These are phyloP conservation scores for Caenorhabditis afra DNA, from an alignment of 2,888 invertebrate species.

Conservation along the genomic window DNA sequence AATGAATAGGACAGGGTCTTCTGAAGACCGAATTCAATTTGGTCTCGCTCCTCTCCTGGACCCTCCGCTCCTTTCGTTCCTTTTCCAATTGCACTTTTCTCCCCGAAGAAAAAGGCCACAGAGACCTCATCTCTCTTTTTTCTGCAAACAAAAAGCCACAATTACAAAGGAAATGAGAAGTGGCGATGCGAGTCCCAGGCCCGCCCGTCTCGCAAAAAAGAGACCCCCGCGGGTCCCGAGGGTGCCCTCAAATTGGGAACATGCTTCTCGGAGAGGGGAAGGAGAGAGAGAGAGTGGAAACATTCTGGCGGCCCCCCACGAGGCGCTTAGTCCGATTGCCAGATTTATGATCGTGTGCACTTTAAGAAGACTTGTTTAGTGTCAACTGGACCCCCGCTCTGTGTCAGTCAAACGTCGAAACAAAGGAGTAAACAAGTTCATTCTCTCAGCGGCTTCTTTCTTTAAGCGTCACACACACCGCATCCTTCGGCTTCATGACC, in stretches of 20 bases:
- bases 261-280: slow-evolving; percentile 10
- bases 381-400: no score
- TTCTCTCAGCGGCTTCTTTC: slow-evolving; percentile 86
- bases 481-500: slow-evolving; percentile 36
- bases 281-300: slow-evolving; percentile 6
- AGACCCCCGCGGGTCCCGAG: slow-evolving; percentile 19
- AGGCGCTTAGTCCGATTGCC: slow-evolving; percentile 41
- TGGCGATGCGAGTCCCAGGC: not conserved
- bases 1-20: slow-evolving; percentile 34
- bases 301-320: slow-evolving; percentile 31
- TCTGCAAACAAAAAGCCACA: slow-evolving; percentile 20
- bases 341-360: slow-evolving; percentile 48
- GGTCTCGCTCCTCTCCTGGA: slow-evolving; percentile 9
- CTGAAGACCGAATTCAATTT: slow-evolving; percentile 34
- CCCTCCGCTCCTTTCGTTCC: slow-evolving; percentile 33
- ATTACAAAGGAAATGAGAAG: slow-evolving; percentile 45
- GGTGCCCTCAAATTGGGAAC: slow-evolving; percentile 50
- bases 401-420: not conserved
- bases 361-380: slow-evolving; percentile 31
- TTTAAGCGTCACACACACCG: slow-evolving; percentile 66
- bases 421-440: not conserved
- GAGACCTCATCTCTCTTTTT: slow-evolving; percentile 23
- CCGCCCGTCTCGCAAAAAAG: slow-evolving; percentile 6
- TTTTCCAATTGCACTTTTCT: slow-evolving; percentile 46
- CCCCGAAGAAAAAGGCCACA: not conserved